phyloP scores from a whole-genome alignment of 2,888 invertebrate genomes.

The Eupithecia inturbata region DNA sequence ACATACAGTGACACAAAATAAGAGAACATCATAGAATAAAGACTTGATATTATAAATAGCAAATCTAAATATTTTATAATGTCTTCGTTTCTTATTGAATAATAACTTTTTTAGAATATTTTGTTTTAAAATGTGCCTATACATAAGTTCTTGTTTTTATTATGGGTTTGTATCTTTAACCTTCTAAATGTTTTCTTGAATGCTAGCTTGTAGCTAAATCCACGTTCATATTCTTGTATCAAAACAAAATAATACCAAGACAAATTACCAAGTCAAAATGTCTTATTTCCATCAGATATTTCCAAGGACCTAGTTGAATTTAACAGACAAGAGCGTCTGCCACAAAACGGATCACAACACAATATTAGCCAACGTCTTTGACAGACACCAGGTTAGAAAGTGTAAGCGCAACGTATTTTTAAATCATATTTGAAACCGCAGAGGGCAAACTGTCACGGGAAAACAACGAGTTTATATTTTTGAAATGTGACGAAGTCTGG shows the following conservation, averaged over 20 bases:
- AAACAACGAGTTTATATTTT: constrained; percentile 47
- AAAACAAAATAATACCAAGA: neutral
- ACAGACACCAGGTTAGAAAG: too few species aligned
- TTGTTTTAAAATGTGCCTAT: neutral
- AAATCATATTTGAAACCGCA: constrained; percentile 12
- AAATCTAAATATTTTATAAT: neutral
- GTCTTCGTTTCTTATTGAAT: neutral
- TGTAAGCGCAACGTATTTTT: neutral
- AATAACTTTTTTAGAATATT: neutral
- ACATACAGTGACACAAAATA: neutral
- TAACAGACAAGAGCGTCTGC: neutral
- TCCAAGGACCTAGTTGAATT: neutral
- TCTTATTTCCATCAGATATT: neutral
- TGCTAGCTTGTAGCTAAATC: neutral
- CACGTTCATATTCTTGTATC: neutral
- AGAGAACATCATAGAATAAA: neutral
- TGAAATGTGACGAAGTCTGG: constrained; percentile 75
- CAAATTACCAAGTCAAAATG: neutral
- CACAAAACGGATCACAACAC: constrained; percentile 3
- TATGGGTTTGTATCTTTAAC: neutral
- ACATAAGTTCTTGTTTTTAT: neutral
- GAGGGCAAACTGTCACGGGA: constrained; percentile 15
- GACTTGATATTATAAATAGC: neutral
- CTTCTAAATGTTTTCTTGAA: neutral
- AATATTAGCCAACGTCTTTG: neutral